A percentile compares a stretch with the other conserved stretches of the same genome.
phyloP scores from a whole-genome alignment of 1,140 invertebrate species.

The Sminthurinus signatus region DNA sequence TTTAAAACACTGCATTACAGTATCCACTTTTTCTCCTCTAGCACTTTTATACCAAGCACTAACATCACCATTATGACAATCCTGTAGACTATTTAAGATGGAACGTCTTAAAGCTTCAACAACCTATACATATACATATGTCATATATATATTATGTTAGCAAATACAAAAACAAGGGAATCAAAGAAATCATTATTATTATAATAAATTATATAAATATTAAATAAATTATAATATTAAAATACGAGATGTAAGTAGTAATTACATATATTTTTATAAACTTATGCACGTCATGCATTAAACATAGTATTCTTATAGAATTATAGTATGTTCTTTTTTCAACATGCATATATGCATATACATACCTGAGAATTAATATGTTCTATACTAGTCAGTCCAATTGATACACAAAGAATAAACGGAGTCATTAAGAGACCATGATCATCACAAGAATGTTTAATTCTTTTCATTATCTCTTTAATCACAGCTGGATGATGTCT shows the following conservation, averaged over 20 bases:
- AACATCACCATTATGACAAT: not conserved
- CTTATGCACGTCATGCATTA: too few relatives aligned
- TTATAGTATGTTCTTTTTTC: too few relatives aligned
- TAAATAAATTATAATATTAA: too few relatives aligned
- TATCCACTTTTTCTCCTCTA: not conserved
- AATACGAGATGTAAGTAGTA: too few relatives aligned
- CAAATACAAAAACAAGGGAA: too few relatives aligned
- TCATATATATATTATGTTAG: too few relatives aligned
- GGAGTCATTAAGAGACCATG: slow-evolving; percentile 22
- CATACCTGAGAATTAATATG: slow-evolving; percentile 24
- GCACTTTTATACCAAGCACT: not conserved
- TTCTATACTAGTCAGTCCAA: slow-evolving; percentile 22
- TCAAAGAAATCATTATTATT: too few relatives aligned
- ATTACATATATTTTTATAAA: too few relatives aligned
- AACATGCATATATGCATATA: not conserved
- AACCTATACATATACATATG: too few relatives aligned
- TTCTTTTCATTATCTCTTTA: slow-evolving; percentile 19
- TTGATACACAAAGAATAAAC: slow-evolving; percentile 24
- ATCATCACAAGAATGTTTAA: slow-evolving; percentile 19
- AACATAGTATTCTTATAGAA: too few relatives aligned
- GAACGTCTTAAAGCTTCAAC: not conserved
- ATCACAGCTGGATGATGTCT: slow-evolving; percentile 13
- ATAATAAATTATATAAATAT: too few relatives aligned
- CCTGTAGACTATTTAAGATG: slow-evolving; percentile 1
- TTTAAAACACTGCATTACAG: slow-evolving; percentile 3